Base-by-base conservation (phyloP, 2,113 vertebrate genomes). In the Notarius lentiginosus region DNA sequence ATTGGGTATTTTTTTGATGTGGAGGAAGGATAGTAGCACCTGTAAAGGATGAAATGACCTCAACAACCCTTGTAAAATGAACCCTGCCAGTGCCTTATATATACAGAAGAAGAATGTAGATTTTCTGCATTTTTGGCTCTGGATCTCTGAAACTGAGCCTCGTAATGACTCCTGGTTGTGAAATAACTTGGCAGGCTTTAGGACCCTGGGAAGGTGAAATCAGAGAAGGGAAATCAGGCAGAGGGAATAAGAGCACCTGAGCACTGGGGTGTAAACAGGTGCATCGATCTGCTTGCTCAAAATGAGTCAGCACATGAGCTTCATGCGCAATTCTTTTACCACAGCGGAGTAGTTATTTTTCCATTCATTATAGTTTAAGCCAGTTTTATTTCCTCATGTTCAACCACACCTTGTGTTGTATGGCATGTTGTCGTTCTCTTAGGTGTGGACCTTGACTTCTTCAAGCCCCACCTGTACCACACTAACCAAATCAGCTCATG, bases 261-360 rank as follows among this genome's bases (percentile, higher is more conserved):
- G 27, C 77, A 34, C 83, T 63, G 80, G 76, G 83, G 77, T 83
- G 88, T 68, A 68, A 86, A 90, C 89, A 90, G 89, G 91, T 91
- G 86, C 79, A 88, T 86, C 51, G 76, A 87, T 66, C 77, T 60
- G n/a, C 84, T 81, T 60, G 84, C 65, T 51, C n/a, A 70, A 79
- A 63, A 53, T 85, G 82, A 91, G 86, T 86, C 86, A 86, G 85
- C 88, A 83, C 63, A 30, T 53, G 49, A 58, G 58, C 11, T 2
- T 51, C 11, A 41, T 41, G 41, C 18, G 41, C 34, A 22, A 6
- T 34, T 27, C 2, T 30, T 58, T 88, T 20, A 73, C 15, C 17
- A 60, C 27, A 9, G 8, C 5, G 9, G 49, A 47, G 12, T 58
- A 56, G 34, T 34, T 73, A 53, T 18, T 58, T 55, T 12, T 72